A percentile compares a stretch with the other conserved stretches of the same genome.
phyloP scores from a whole-genome alignment of 2,888 invertebrate species.

The Rutpela maculata region DNA sequence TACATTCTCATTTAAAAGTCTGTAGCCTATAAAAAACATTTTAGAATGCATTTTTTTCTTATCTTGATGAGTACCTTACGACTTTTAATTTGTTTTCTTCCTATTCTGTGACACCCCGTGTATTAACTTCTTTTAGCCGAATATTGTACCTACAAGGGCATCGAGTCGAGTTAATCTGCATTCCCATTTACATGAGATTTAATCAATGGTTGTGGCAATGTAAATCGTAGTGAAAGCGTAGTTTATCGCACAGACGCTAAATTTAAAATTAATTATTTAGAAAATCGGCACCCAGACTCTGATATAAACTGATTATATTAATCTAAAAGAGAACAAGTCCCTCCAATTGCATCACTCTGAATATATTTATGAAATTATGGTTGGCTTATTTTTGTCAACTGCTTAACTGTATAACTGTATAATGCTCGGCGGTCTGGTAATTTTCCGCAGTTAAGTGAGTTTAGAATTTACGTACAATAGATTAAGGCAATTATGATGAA shows the following conservation, averaged over 20 bases:
- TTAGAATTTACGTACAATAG: not conserved
- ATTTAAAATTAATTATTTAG: not conserved
- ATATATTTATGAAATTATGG: constrained; percentile 7
- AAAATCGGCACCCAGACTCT: not conserved
- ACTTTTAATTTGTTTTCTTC: no score
- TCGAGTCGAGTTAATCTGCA: no score
- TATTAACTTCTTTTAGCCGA: no score
- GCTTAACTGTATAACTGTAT: no score
- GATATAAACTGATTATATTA: not conserved
- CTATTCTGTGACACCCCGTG: no score
- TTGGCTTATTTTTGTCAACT: not conserved
- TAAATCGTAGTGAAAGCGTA: not conserved
- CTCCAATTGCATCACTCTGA: not conserved
- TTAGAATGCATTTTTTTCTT: no score
- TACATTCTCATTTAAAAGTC: no score
- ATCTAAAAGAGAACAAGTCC: not conserved
- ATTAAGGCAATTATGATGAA: constrained; percentile 18
- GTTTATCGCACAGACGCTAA: not conserved
- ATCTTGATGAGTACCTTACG: no score
- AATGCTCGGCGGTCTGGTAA: not conserved
- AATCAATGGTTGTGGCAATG: not conserved
- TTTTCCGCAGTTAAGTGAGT: constrained; percentile 4
- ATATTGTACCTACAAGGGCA: no score
- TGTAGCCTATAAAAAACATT: no score
- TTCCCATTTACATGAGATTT: not conserved